These are phyloP conservation scores for Drosophila lacicola DNA, from an alignment of 2,888 invertebrate species.

Conservation along the genomic window DNA sequence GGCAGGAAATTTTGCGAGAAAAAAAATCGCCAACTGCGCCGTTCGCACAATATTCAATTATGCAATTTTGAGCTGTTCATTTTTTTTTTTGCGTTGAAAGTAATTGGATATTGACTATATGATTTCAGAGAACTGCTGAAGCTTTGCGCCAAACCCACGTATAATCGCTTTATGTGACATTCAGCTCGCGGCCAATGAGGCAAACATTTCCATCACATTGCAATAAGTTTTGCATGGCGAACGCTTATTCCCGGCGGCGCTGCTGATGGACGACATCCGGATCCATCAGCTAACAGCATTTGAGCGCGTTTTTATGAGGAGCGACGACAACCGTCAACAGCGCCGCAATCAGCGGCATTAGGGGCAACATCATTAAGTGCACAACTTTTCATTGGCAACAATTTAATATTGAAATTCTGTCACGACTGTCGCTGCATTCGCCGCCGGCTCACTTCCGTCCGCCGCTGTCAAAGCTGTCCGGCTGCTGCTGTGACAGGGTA, in stretches of 20 bases:
- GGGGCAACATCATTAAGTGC: slow-evolving; percentile 61
- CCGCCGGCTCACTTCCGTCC: slow-evolving; percentile 52
- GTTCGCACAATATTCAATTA: slow-evolving; percentile 61
- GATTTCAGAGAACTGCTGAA: slow-evolving; percentile 14
- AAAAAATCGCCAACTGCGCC: slow-evolving; percentile 25
- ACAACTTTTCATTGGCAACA: slow-evolving; percentile 73
- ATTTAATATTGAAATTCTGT: slow-evolving; percentile 62
- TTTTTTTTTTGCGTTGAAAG: background rate
- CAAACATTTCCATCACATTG: slow-evolving; percentile 33
- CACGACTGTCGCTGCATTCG: slow-evolving; percentile 28
- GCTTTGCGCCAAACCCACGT: background rate
- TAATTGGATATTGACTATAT: slow-evolving; percentile 13
- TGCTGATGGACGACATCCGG: slow-evolving; percentile 63
- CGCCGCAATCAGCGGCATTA: slow-evolving; percentile 27
- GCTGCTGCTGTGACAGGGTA: slow-evolving; percentile 58
- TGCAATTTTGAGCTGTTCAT: slow-evolving; percentile 30
- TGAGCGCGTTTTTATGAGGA: slow-evolving; percentile 24
- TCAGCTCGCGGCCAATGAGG: slow-evolving; percentile 1
- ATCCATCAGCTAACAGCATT: slow-evolving; percentile 33
- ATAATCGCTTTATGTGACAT: slow-evolving; percentile 1
- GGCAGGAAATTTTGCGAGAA: slow-evolving; percentile 31
- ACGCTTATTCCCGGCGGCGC: slow-evolving; percentile 26
- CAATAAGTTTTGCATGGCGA: slow-evolving; percentile 38
- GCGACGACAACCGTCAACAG: background rate
- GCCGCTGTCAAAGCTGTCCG: slow-evolving; percentile 8